phyloP scores from a whole-genome alignment of 2,113 vertebrate genomes.

The Platichthys stellatus region DNA sequence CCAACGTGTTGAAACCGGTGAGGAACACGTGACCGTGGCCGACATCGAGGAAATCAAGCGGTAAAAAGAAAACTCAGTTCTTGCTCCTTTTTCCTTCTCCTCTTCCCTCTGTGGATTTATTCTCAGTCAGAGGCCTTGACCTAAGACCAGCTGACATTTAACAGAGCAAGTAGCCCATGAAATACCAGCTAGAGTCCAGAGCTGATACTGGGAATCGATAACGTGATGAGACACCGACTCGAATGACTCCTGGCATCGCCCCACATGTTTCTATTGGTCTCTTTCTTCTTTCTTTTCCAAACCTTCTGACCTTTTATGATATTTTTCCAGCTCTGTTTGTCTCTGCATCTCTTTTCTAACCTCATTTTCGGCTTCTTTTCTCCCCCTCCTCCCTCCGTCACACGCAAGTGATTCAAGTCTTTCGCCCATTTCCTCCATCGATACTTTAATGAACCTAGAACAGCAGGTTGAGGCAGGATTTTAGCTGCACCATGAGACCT shows the following conservation, averaged over 20 bases:
- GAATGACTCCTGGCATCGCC: no score
- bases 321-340: not conserved
- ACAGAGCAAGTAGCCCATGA: not conserved
- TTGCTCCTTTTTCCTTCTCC: not conserved
- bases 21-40: not conserved
- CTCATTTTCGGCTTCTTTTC: no score
- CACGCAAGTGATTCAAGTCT: conserved; percentile 21
- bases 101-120: not conserved
- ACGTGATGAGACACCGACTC: conserved; percentile 11
- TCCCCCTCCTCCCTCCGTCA: not conserved
- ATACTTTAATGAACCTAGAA: conserved; percentile 21
- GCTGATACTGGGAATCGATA: conserved; percentile 44
- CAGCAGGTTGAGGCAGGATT: not conserved
- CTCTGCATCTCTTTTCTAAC: not conserved
- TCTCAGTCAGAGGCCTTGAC: conserved; percentile 22
- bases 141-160: conserved; percentile 42
- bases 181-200: conserved; percentile 29
- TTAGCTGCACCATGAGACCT: no score
- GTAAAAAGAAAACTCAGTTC: no score
- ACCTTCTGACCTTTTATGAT: no score
- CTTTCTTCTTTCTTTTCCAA: not conserved
- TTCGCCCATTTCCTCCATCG: not conserved
- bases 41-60: no score
- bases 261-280: no score
- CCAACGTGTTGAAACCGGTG: not conserved